These are phyloP conservation scores for Botrylloides violaceus DNA, from an alignment of 23 tunicate species.

Conservation along the genomic window DNA sequence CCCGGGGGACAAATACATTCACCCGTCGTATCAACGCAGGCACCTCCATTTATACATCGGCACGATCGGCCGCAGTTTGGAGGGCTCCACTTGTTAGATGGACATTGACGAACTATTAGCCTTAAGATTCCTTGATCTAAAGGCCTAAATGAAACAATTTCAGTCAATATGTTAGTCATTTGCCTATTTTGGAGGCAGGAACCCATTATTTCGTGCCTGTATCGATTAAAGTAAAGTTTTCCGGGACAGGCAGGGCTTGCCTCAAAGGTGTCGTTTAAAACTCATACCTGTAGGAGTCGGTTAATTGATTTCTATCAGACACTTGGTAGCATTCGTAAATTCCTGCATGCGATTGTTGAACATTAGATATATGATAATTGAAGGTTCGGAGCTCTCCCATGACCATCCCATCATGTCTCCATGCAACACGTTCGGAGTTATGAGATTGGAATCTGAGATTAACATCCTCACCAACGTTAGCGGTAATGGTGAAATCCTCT, in stretches of 20 bases:
- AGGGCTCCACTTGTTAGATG: conserved; percentile 49
- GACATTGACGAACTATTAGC: conserved; percentile 74
- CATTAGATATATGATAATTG: conserved; percentile 13
- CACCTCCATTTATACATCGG: conserved; percentile 74
- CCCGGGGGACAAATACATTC: conserved; percentile 92
- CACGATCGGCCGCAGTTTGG: conserved; percentile 59
- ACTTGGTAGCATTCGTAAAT: conserved; percentile 54
- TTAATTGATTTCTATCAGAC: not conserved
- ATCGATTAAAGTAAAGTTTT: no score
- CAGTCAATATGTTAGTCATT: no score
- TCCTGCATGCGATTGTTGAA: conserved; percentile 48
- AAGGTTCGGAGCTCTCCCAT: conserved; percentile 5
- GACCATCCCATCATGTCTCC: conserved; percentile 42
- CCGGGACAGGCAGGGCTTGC: no score
- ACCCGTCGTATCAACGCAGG: conserved; percentile 64
- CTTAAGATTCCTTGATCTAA: conserved; percentile 70
- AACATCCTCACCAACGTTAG: conserved; percentile 30
- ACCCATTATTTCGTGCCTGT: no score
- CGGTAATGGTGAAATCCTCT: conserved; percentile 45
- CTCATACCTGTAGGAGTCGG: not conserved
- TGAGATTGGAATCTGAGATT: conserved; percentile 40
- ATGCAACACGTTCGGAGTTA: conserved; percentile 26
- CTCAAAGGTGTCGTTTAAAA: no score
- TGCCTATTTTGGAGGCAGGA: no score
- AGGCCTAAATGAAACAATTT: conserved; percentile 12